These are phyloP conservation scores for Microctonus aethiopoides DNA, from an alignment of 2,888 invertebrate species.

Conservation along the genomic window DNA sequence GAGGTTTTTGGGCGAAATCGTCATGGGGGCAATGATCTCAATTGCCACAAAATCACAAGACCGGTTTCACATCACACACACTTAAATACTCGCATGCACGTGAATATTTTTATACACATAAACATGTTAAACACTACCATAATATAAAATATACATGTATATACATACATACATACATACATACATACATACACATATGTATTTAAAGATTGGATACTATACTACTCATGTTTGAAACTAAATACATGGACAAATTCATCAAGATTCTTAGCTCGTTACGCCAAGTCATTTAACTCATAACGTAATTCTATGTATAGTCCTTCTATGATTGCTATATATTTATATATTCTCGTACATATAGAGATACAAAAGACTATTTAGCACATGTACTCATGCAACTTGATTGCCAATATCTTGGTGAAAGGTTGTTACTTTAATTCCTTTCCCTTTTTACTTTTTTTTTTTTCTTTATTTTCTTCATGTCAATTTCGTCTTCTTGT, in stretches of 20 bases:
- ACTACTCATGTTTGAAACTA: background rate
- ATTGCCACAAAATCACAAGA: constrained; percentile 1
- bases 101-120: background rate
- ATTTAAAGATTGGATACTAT: background rate
- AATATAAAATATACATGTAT: background rate
- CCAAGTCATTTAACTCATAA: constrained; percentile 1
- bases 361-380: background rate
- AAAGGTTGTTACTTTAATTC: constrained; percentile 43
- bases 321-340: background rate
- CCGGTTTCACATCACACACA: background rate
- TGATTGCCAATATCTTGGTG: constrained; percentile 44
- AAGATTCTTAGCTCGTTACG: background rate
- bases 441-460: background rate
- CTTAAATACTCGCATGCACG: background rate
- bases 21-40: background rate
- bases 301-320: background rate
- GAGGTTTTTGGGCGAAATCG: background rate
- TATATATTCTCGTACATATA: background rate
- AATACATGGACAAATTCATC: background rate
- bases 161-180: background rate
- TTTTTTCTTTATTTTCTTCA: background rate
- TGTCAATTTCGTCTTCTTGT: constrained; percentile 6
- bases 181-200: no score
- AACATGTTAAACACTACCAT: background rate
- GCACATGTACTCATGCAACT: background rate